Evolutionary conservation across 2,888 invertebrate species (phyloP).

Genomic region (Sesia apiformis): DNA sequence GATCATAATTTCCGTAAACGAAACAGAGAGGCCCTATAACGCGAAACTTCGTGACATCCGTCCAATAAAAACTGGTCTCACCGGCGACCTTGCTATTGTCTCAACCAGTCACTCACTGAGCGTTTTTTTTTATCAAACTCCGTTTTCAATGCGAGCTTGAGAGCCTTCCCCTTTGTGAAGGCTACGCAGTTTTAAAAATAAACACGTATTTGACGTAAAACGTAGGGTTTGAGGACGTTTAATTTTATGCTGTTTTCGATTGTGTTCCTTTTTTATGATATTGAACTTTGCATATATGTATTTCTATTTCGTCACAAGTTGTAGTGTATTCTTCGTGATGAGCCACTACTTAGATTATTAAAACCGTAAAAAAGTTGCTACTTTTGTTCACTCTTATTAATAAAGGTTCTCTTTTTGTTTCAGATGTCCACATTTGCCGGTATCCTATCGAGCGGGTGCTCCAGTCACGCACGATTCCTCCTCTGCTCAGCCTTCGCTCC

Average conservation of each 20-base stretch:
- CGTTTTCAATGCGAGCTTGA: slow-evolving; percentile 3
- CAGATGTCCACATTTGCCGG: slow-evolving; percentile 83
- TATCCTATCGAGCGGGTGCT: slow-evolving; percentile 86
- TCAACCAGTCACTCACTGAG: slow-evolving; percentile 7
- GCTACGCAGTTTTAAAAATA: not conserved
- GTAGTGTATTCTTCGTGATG: too few species aligned
- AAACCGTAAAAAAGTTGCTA: too few species aligned
- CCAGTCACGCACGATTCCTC: slow-evolving; percentile 86
- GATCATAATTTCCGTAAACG: not conserved
- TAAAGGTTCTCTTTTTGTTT: slow-evolving; percentile 38
- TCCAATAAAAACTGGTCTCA: slow-evolving; percentile 36
- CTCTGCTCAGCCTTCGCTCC: slow-evolving; percentile 94
- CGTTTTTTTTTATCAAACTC: slow-evolving; percentile 9
- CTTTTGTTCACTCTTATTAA: not conserved
- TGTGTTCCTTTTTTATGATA: too few species aligned
- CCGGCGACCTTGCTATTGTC: slow-evolving; percentile 47
- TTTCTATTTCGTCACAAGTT: too few species aligned
- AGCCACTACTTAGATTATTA: too few species aligned
- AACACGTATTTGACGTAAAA: not conserved
- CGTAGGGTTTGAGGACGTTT: too few species aligned
- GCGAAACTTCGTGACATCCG: slow-evolving; percentile 29
- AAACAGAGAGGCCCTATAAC: not conserved
- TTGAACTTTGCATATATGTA: too few species aligned
- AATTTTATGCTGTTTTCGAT: too few species aligned
- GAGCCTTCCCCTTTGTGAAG: slow-evolving; percentile 16